Percentiles rank a stretch among this genome's conserved stretches.
phyloP scores from a whole-genome alignment of 2,113 vertebrate species.

The Tragelaphus imberbis region DNA sequence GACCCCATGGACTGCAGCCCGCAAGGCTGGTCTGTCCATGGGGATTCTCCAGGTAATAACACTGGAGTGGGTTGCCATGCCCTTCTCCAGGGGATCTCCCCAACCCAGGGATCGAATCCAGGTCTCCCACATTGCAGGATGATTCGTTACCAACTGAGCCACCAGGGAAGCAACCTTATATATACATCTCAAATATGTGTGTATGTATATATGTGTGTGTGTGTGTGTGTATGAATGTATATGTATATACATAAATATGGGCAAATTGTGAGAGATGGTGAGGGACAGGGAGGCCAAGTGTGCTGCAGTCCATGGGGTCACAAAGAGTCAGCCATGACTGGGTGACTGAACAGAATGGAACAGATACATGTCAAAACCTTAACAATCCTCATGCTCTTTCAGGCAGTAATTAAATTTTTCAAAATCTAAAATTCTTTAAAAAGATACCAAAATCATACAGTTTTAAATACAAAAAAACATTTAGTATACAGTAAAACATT shows the following conservation, averaged over 20 bases:
- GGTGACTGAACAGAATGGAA: neutral
- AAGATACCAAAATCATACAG: neutral
- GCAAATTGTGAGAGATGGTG: neutral
- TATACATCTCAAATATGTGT: neutral
- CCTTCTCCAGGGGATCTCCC: neutral
- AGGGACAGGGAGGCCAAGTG: neutral
- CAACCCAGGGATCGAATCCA: neutral
- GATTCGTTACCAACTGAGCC: neutral
- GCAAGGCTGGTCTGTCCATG: neutral
- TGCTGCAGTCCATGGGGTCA: neutral
- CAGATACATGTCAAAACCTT: neutral
- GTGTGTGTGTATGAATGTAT: neutral
- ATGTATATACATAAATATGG: neutral
- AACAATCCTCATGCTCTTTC: neutral
- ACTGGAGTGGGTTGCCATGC: neutral
- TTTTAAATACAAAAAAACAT: neutral
- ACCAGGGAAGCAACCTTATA: neutral
- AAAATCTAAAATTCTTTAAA: neutral
- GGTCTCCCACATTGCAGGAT: neutral
- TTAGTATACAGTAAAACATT: neutral
- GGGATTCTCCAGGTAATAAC: neutral
- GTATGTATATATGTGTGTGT: accelerated
- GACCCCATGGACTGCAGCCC: neutral
- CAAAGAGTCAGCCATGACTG: neutral
- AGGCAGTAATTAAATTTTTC: neutral